Conservation (phyloP, 92 coral and sea anemone species). For the Umimayanthus kanabou region DNA sequence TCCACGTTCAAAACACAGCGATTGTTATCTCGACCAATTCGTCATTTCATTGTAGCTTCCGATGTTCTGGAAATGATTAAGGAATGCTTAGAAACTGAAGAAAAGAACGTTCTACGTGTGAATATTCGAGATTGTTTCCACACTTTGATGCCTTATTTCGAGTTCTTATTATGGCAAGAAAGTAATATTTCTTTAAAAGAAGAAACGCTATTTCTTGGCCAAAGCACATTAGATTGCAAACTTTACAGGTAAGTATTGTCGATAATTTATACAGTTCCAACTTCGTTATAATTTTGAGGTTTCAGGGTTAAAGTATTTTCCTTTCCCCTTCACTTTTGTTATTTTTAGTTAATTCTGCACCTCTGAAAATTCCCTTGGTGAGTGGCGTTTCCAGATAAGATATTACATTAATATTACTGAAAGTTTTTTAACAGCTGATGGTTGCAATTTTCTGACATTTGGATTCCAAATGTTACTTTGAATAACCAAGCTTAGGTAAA, state of each 20-base stretch:
- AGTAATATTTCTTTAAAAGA: not conserved
- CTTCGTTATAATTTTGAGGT: not conserved
- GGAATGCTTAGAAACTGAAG: not conserved
- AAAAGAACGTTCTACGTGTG: not conserved
- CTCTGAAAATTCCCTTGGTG: too few relatives aligned
- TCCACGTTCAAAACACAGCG: too few relatives aligned
- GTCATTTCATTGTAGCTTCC: not conserved
- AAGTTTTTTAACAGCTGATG: not conserved
- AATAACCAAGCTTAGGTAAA: not conserved
- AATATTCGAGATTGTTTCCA: not conserved
- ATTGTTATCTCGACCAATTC: not conserved
- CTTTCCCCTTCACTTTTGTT: too few relatives aligned
- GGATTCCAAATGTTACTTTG: not conserved
- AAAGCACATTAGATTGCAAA: not conserved
- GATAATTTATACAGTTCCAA: too few relatives aligned
- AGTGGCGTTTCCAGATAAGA: too few relatives aligned
- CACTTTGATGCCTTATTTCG: not conserved
- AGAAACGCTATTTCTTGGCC: not conserved
- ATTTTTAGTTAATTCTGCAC: too few relatives aligned
- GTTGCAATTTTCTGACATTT: not conserved
- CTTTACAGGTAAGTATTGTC: not conserved
- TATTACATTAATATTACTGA: too few relatives aligned
- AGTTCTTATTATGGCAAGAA: not conserved
- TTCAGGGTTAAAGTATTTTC: not conserved
- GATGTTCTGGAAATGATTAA: not conserved